Evolutionary conservation across 2,113 vertebrate genomes (phyloP), one percentile per base, ranked within the genome.

Genomic region (Hypomesus transpacificus): DNA sequence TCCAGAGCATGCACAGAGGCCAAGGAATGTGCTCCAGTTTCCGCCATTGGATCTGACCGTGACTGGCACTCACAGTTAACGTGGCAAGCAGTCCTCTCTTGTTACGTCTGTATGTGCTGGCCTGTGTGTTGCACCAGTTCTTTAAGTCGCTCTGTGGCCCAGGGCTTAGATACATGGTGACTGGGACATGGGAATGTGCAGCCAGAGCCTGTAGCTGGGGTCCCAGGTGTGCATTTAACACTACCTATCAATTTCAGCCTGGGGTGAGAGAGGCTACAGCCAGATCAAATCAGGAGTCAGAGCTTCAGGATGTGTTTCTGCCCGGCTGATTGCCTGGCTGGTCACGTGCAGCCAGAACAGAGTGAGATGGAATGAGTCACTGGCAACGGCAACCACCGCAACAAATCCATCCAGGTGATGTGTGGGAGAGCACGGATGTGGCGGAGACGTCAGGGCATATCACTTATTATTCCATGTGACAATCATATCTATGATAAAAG

Each of bases 11-110:
- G 14, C 75, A 73, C 81, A 80, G 82, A 67, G 75, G 74, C 77
- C 72, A 58, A 85, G 85, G 84, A 87, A 89, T 90, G 82, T 83
- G 80, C 75, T 83, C 77, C 63, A 78, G 67, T 78, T 85, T 87
- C 69, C 31, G 75, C 75, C 73, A 85, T 56, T 78, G 78, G 74
- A 81, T 74, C 76, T 72, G 82, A 84, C 39, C 73, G 78, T 80
- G 82, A 87, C 76, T 87, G 82, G 81, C 83, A 79, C 78, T 75
- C 71, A 73, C 51, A 18, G 69, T 71, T 78, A 84, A 75, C 14
- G 26, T 75, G 77, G 67, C 75, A 74, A 76, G 81, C 86, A 86
- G 71, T 67, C 77, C 77, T 39, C 71, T 81, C 84, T 78, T 80
- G 46, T 52, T 78, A 70, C 76, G 58, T 77, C 69, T 74, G 75